Conservation (phyloP, 2,113 vertebrate species). For the Rhabdornis inornatus region DNA sequence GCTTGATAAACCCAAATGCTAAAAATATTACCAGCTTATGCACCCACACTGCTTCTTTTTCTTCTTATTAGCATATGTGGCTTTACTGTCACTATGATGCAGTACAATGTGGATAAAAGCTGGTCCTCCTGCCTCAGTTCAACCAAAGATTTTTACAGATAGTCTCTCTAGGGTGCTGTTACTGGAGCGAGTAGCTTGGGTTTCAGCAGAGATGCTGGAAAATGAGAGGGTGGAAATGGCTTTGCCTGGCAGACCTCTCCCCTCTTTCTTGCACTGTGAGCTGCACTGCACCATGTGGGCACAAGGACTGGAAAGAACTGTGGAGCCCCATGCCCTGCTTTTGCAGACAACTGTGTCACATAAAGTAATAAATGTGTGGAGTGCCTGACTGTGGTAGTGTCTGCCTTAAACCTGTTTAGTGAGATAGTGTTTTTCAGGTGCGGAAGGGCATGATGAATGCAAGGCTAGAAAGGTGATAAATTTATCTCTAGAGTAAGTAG, state of each 20-base stretch:
- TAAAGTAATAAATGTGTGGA: background rate
- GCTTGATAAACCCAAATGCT: background rate
- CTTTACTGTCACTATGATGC: background rate
- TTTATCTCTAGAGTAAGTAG: background rate
- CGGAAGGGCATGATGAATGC: background rate
- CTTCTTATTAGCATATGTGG: background rate
- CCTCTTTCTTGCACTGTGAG: background rate
- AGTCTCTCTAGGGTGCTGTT: background rate
- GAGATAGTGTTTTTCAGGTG: background rate
- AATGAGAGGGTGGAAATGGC: background rate
- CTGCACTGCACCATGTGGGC: background rate
- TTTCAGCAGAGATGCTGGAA: background rate
- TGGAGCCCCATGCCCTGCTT: background rate
- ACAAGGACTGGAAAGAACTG: background rate
- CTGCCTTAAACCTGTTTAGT: background rate
- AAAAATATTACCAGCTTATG: background rate
- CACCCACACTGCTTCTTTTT: background rate
- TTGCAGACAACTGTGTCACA: fast-evolving
- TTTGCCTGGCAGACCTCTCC: background rate
- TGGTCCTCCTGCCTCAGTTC: background rate
- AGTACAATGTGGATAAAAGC: background rate
- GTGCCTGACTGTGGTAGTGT: background rate
- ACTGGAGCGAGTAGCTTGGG: background rate
- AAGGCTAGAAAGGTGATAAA: background rate
- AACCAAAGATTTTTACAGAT: background rate